Percentiles rank a stretch among this genome's conserved stretches.
Conservation (phyloP, 1,140 invertebrate species). For the Bombyx mori region DNA sequence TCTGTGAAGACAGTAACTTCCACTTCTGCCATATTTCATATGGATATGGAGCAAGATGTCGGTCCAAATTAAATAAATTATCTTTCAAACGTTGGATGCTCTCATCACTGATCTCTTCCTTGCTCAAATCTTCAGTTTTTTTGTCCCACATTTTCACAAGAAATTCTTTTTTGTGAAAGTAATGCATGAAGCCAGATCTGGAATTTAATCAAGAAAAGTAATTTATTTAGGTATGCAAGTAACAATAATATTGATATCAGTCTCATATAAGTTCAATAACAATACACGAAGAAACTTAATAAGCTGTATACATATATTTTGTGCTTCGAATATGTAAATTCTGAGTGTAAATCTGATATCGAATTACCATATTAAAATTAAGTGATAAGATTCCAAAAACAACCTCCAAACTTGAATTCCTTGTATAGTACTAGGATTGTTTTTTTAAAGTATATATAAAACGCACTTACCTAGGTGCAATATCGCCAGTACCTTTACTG, state of each 20-base stretch:
- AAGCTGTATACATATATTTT: too few species aligned
- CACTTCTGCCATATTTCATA: conserved; percentile 91
- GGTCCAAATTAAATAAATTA: conserved; percentile 86
- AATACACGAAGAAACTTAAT: too few species aligned
- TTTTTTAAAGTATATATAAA: neutral
- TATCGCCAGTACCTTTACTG: conserved; percentile 57
- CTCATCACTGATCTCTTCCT: conserved; percentile 73
- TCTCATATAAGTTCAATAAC: too few species aligned
- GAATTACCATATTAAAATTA: too few species aligned
- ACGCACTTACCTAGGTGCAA: conserved; percentile 35
- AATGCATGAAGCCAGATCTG: conserved; percentile 91
- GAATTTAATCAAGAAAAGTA: neutral
- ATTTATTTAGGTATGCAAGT: neutral
- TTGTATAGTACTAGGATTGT: too few species aligned
- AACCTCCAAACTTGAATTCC: too few species aligned
- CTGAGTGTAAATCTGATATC: too few species aligned
- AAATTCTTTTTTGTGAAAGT: conserved; percentile 87
- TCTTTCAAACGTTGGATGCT: conserved; percentile 75
- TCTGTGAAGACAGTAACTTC: conserved; percentile 84
- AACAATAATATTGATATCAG: neutral
- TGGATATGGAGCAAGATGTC: conserved; percentile 91
- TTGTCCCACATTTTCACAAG: conserved; percentile 90
- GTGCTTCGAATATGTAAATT: too few species aligned
- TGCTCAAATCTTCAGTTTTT: conserved; percentile 77
- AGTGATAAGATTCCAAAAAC: too few species aligned